phyloP scores from a whole-genome alignment of 1,140 invertebrate genomes.

The Ceratina japonica region DNA sequence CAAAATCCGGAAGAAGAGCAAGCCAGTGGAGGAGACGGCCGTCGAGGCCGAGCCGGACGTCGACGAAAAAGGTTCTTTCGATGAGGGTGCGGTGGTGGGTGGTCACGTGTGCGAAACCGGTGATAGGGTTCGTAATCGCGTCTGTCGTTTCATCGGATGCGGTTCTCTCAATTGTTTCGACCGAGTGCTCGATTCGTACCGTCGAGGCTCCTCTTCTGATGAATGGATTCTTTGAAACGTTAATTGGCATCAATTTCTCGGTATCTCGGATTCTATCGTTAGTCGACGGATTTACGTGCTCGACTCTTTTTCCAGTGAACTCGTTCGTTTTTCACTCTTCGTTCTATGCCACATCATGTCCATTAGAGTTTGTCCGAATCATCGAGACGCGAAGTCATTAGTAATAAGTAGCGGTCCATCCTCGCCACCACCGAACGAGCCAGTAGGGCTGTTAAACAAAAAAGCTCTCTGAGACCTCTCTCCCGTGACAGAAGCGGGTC shows the following conservation, averaged over 20 bases:
- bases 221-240: slow-evolving; percentile 8
- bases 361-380: too few relatives aligned
- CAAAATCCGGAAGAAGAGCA: slow-evolving; percentile 65
- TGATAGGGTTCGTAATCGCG: too few relatives aligned
- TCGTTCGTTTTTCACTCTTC: background rate
- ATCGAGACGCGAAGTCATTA: too few relatives aligned
- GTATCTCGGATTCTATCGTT: background rate
- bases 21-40: slow-evolving; percentile 26
- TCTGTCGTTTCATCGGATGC: background rate
- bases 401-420: too few relatives aligned
- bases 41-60: slow-evolving; percentile 40
- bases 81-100: background rate
- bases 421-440: too few relatives aligned
- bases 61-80: slow-evolving; percentile 54
- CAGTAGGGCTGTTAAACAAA: too few relatives aligned
- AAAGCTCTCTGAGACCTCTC: background rate
- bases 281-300: background rate
- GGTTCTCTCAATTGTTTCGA: background rate
- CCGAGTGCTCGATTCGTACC: background rate
- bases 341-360: too few relatives aligned
- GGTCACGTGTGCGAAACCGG: too few relatives aligned
- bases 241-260: background rate
- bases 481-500: slow-evolving; percentile 39
- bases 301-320: background rate
- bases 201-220: background rate